Percentiles rank a stretch among this genome's conserved stretches.
Conservation (phyloP, 2,888 invertebrate species). For the Nudaria mundana region DNA sequence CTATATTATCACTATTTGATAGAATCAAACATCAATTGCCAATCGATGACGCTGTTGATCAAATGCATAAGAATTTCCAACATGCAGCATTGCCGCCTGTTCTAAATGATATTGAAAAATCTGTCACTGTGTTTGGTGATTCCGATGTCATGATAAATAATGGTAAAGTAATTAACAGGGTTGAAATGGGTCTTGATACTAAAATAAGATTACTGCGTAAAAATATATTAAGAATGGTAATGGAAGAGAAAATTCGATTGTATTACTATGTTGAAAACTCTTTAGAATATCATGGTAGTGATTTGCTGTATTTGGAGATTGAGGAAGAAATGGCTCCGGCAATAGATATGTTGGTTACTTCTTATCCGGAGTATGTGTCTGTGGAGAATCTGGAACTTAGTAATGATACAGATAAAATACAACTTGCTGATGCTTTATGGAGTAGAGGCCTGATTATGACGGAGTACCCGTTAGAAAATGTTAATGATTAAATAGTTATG, state of each 20-base stretch:
- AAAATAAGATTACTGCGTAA: slow-evolving; percentile 80
- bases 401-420: slow-evolving; percentile 84
- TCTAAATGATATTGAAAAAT: slow-evolving; percentile 83
- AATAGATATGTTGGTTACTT: slow-evolving; percentile 85
- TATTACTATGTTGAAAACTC: slow-evolving; percentile 94
- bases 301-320: slow-evolving; percentile 86
- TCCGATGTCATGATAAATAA: slow-evolving; percentile 84
- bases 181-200: slow-evolving; percentile 85
- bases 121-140: slow-evolving; percentile 86
- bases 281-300: slow-evolving; percentile 91
- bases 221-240: slow-evolving; percentile 82
- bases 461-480: slow-evolving; percentile 78
- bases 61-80: slow-evolving; percentile 91
- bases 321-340: slow-evolving; percentile 84
- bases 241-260: slow-evolving; percentile 83
- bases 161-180: slow-evolving; percentile 83
- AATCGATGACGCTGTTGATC: slow-evolving; percentile 91
- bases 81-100: slow-evolving; percentile 94
- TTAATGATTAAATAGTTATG: slow-evolving; percentile 58
- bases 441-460: slow-evolving; percentile 91
- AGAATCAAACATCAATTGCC: slow-evolving; percentile 83
- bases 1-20: slow-evolving; percentile 79
- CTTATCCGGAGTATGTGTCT: slow-evolving; percentile 89
- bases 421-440: slow-evolving; percentile 87
- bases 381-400: slow-evolving; percentile 87